phyloP scores from a whole-genome alignment of 2,113 vertebrate species.

The Cottus gobio region DNA sequence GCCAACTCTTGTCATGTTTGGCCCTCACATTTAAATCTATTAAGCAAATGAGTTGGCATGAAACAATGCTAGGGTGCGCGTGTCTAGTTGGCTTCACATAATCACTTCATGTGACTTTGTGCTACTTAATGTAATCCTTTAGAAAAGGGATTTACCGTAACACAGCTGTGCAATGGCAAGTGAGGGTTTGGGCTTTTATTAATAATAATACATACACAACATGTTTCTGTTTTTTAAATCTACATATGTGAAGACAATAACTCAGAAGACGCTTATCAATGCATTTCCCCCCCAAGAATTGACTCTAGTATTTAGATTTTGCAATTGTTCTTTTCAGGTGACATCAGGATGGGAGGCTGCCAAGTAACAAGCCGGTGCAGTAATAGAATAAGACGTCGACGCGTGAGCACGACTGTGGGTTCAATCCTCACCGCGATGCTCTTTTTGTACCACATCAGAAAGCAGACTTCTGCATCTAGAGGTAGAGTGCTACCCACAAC shows the following conservation, averaged over 20 bases:
- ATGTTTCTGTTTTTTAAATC: background rate
- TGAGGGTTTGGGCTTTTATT: constrained; percentile 8
- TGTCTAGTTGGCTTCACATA: constrained; percentile 39
- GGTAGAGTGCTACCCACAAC: background rate
- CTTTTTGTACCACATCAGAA: constrained; percentile 16
- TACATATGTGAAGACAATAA: background rate
- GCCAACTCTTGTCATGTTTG: background rate
- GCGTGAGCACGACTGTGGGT: constrained; percentile 23
- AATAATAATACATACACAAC: background rate
- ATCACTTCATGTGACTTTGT: constrained; percentile 65
- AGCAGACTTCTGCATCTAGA: constrained; percentile 18
- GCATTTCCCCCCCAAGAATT: background rate
- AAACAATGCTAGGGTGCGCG: background rate
- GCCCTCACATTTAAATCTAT: background rate
- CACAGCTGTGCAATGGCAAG: constrained; percentile 55
- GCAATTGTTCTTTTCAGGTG: constrained; percentile 10
- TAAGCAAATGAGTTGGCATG: background rate
- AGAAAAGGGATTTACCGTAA: constrained; percentile 69
- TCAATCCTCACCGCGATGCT: constrained; percentile 24
- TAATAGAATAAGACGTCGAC: constrained; percentile 60
- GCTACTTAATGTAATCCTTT: constrained; percentile 78
- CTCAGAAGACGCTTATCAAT: background rate
- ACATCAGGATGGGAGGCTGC: constrained; percentile 51
- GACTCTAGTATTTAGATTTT: background rate
- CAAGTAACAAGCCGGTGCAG: constrained; percentile 66